Evolutionary conservation across 1,140 invertebrate genomes (phyloP).

Genomic region (Euglossa dilemma): DNA sequence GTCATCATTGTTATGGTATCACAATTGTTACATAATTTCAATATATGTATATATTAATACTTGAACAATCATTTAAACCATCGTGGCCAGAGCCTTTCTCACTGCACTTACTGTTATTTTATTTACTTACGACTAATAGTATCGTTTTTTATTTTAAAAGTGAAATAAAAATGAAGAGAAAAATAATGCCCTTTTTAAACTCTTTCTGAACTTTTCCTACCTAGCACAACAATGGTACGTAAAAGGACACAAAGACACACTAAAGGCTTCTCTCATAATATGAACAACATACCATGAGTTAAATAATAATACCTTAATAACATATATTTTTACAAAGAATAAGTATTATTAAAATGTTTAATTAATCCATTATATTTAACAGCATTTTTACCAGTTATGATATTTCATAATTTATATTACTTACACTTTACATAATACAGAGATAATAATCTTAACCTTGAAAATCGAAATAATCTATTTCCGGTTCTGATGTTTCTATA

Average conservation of each 20-base stretch:
- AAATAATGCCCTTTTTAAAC: too few species aligned
- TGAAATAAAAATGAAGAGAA: too few species aligned
- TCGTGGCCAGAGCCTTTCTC: too few species aligned
- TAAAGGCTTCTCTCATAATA: too few species aligned
- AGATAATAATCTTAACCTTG: slow-evolving; percentile 50
- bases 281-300: not conserved
- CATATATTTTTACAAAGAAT: not conserved
- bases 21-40: slow-evolving; percentile 7
- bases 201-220: not conserved
- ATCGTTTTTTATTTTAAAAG: too few species aligned
- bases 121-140: too few species aligned
- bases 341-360: slow-evolving; percentile 15
- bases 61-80: not conserved
- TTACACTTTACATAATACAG: slow-evolving; percentile 25
- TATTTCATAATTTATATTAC: not conserved
- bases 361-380: slow-evolving; percentile 6
- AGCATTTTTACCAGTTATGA: not conserved
- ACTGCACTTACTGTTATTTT: too few species aligned
- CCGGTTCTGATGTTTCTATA: slow-evolving; percentile 64
- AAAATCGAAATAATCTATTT: slow-evolving; percentile 75
- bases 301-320: not conserved
- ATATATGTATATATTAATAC: not conserved
- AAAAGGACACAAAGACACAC: too few species aligned
- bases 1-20: not conserved
- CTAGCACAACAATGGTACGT: not conserved